Evolutionary conservation across 2,113 vertebrate species (phyloP).

Genomic region (Saiga tatarica): DNA sequence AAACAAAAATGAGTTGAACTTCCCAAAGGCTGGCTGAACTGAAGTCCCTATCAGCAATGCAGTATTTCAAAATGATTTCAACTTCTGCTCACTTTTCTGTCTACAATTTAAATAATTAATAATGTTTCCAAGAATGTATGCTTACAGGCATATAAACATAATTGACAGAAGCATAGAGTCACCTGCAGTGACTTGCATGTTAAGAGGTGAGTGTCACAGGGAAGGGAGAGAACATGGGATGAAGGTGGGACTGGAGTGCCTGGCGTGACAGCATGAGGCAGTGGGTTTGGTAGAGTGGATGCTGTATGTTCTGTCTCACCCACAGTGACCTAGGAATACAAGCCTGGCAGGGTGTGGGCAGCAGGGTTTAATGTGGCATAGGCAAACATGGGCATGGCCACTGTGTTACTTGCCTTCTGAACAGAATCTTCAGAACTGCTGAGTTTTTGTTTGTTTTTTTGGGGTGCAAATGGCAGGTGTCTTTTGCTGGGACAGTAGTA

Average conservation of each 20-base stretch:
- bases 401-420: background rate
- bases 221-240: background rate
- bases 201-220: background rate
- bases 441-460: background rate
- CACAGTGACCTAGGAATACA: background rate
- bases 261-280: background rate
- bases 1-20: background rate
- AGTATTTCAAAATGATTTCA: background rate
- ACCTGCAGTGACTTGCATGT: background rate
- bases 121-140: background rate
- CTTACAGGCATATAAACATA: background rate
- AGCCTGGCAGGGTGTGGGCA: background rate
- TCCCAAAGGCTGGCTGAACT: background rate
- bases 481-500: background rate
- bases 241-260: background rate
- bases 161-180: background rate
- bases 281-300: background rate
- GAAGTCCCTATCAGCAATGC: background rate
- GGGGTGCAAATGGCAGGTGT: background rate
- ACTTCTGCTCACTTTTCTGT: background rate
- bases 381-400: background rate
- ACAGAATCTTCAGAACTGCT: background rate
- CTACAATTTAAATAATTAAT: background rate
- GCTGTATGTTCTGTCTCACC: background rate
- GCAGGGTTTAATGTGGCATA: background rate